Base-by-base conservation (phyloP, 2,797 vertebrate genomes). In the Oryzias dopingdopingensis region DNA sequence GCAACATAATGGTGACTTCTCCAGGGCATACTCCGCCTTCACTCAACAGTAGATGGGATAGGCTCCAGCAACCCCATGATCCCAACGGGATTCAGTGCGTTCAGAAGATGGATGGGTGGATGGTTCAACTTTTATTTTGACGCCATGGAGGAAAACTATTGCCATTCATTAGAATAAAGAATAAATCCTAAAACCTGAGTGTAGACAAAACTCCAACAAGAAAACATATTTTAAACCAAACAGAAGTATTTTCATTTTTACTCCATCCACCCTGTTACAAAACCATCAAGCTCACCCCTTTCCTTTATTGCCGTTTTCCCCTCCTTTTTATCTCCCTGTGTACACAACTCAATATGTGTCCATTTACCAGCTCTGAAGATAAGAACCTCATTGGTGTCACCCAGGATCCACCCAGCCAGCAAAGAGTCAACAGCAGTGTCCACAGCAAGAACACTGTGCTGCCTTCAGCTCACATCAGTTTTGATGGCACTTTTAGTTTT, bases 321-420 rank as follows among this genome's bases (percentile, higher is more conserved):
- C 15, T 3, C 17, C 59, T 55, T 5, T 13, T 17, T 54, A 63
- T 63, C 67, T 59, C 45, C 2, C 51, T 65, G 48, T 67, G 82
- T 49, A 72, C 57, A 86, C 59, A 78, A 5, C 10, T 14, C 42
- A 51, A 50, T 43, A 56, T 52, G 56, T 14, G 6, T 47, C 29
- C 46, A 49, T 59, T 64, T 65, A 60, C 52, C 18, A 55, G 68
- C 59, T 60, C 16, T 56, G 13, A 42, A 55, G 79, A 85, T 81
- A 81, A 85, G 45, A 51, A 49, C 52, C 67, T 50, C 18, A 56
- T 24, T 14, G 40, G 45, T 5, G 40, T 68, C 68, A 63, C 65
- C 62, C 67, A 7, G 7, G 64, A 37, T 62, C 41, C 16, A n/a
- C 52, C 51, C 29, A 54, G 53, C 58, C 72, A 58, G 69, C 59